phyloP scores from a whole-genome alignment of 1,140 invertebrate genomes.

The Lepidostoma basale region DNA sequence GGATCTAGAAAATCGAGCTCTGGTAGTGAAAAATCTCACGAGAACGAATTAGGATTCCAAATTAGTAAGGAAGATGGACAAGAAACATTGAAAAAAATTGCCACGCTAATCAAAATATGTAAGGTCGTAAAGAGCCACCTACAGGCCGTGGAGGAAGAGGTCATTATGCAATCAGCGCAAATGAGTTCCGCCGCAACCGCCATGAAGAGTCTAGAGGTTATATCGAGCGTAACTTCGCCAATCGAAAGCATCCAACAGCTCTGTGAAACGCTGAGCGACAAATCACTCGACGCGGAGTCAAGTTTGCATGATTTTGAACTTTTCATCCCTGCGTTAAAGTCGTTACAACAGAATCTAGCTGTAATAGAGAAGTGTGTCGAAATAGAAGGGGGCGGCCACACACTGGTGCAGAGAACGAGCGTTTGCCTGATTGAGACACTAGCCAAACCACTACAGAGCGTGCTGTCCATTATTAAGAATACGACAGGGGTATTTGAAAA shows the following conservation, averaged over 20 bases:
- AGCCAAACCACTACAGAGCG: conserved; percentile 60
- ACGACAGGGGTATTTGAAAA: conserved; percentile 45
- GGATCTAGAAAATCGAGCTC: conserved; percentile 59
- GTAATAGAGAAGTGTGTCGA: conserved; percentile 72
- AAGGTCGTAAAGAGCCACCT: conserved; percentile 56
- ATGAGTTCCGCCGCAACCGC: conserved; percentile 68
- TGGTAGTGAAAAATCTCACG: conserved; percentile 54
- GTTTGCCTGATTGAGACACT: conserved; percentile 66
- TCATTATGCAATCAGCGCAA: conserved; percentile 65
- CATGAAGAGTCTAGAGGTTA: conserved; percentile 68
- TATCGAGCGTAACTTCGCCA: conserved; percentile 66
- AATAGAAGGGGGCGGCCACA: conserved; percentile 67
- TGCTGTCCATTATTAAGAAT: conserved; percentile 58
- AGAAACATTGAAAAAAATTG: conserved; percentile 37
- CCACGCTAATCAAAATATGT: conserved; percentile 36
- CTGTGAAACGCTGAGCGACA: conserved; percentile 56
- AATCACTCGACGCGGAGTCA: conserved; percentile 53
- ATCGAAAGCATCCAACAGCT: conserved; percentile 68
- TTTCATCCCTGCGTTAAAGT: conserved; percentile 65
- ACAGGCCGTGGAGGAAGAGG: conserved; percentile 64
- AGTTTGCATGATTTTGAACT: conserved; percentile 62
- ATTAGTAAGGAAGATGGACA: conserved; percentile 48
- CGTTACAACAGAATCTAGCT: conserved; percentile 66
- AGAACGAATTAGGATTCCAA: conserved; percentile 51
- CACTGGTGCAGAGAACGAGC: conserved; percentile 68